Percentiles rank a stretch among this genome's conserved stretches.
phyloP scores from a whole-genome alignment of 1,140 invertebrate genomes.

The Drosophila pruinosa region DNA sequence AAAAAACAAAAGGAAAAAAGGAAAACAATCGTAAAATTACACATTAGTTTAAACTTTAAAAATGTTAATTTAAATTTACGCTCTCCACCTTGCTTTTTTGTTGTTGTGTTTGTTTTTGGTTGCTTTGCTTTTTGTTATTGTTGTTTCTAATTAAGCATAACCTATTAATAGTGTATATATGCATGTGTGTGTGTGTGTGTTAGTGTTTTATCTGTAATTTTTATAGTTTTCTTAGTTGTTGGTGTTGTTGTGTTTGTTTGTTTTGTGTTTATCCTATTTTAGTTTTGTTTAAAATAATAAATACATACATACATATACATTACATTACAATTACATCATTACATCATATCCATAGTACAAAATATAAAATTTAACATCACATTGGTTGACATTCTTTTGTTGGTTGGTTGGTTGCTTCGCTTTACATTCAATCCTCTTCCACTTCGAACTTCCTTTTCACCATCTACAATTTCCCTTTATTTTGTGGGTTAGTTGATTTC shows the following conservation, averaged over 20 bases:
- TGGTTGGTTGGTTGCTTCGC: constrained; percentile 80
- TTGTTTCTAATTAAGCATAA: constrained; percentile 57
- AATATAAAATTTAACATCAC: constrained; percentile 82
- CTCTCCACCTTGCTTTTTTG: neutral
- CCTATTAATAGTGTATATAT: constrained; percentile 62
- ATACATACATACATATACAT: constrained; percentile 75
- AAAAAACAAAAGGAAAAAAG: constrained; percentile 23
- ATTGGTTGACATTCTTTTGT: constrained; percentile 82
- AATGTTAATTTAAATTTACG: constrained; percentile 12
- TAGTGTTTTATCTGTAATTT: constrained; percentile 29
- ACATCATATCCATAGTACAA: constrained; percentile 78
- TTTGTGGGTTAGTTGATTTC: constrained; percentile 72
- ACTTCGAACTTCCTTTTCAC: constrained; percentile 15
- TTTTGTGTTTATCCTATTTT: constrained; percentile 65
- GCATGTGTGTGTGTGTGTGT: constrained; percentile 39
- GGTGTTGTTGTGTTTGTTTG: constrained; percentile 28
- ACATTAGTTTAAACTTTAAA: constrained; percentile 3
- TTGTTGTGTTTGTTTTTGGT: constrained; percentile 55
- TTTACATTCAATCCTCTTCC: constrained; percentile 46
- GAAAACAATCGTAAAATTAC: constrained; percentile 21
- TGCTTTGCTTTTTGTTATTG: constrained; percentile 60
- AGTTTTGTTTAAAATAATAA: constrained; percentile 76
- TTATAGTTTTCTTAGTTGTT: constrained; percentile 3
- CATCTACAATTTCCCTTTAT: constrained; percentile 8
- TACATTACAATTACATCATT: constrained; percentile 75